Base-by-base conservation (phyloP, 92 coral and sea anemone genomes). In the Epizoanthus rinbou region DNA sequence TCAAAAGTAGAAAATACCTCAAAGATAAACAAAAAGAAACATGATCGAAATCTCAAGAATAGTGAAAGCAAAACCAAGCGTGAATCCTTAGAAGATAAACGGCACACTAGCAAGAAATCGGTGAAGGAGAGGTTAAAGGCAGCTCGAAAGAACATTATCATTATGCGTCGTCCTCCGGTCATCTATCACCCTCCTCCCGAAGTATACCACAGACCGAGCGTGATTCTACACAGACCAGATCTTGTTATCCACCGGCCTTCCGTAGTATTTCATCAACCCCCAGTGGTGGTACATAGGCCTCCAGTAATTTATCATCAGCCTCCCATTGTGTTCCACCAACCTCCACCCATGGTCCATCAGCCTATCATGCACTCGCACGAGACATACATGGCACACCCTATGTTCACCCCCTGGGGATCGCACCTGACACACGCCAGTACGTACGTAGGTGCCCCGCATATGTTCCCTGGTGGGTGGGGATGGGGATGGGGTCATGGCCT, bases 171-270 rank as follows among this genome's bases (percentile, higher is more conserved):
- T n/a, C 98, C 98, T 6, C 94, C 98, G 41, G 90, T 94, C 22
- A 88, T 94, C 21, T 94, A 94, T 75, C 98, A 94, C 78, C 98
- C 98, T 2, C 98, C 98, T 7, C 98, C 98, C 43, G 98, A 94
- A 75, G 84, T 94, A n/a, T 94, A 94, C 73, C 94, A 94, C 63
- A 87, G 93, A 33, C 98, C 98, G 25, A 93, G 89, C 62, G 84
- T 94, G 17, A 79, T 94, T 33, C 79, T 94, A 2, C 98, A 94
- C 66, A 80, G 98, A 74, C 97, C 98, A 21, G 98, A 94, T 57
- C 85, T 94, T 24, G 94, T 92, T 1, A 89, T 94, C 64, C 98
- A 94, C 83, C 91, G 98, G 47, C 98, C 98, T 1, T 94, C 98
- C 8, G 91, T 94, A 7, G 97, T 94, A 14, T 92, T 90, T 63